phyloP scores from a whole-genome alignment of 2,888 invertebrate species.

The Meiosimyza decipiens region DNA sequence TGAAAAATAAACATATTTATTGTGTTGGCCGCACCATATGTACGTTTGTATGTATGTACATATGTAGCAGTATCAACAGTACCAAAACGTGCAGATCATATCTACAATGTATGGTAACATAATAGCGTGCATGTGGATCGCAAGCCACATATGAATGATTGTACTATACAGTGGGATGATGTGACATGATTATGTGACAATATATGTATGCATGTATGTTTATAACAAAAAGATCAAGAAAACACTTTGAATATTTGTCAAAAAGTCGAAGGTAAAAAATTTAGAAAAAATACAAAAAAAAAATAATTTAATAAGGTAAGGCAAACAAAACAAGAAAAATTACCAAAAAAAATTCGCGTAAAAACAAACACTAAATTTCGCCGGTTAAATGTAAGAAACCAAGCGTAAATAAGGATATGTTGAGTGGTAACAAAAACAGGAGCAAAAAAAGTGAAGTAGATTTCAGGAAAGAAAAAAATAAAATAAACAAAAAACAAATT shows the following conservation, averaged over 20 bases:
- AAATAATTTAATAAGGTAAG: neutral
- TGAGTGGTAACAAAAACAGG: conserved; percentile 6
- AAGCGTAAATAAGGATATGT: conserved; percentile 17
- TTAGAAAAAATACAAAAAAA: neutral
- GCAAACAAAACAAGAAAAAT: neutral
- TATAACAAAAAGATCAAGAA: no score
- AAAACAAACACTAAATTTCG: neutral
- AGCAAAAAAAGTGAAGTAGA: conserved; percentile 46
- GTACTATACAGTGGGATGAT: no score
- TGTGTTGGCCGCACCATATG: no score
- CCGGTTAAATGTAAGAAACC: conserved; percentile 21
- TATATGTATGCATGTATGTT: no score
- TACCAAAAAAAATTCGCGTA: neutral
- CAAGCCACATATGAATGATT: no score
- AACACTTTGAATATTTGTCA: neutral
- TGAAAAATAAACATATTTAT: no score
- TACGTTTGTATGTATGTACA: no score
- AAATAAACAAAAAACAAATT: neutral
- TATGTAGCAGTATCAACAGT: no score
- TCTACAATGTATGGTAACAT: no score
- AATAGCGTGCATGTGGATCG: no score
- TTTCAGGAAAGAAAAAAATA: conserved; percentile 46
- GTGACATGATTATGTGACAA: no score
- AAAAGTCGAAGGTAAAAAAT: neutral
- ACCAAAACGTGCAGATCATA: no score